Percentiles rank a stretch among this genome's conserved stretches.
Conservation (phyloP, 1,140 invertebrate species). For the Papilio glaucus region DNA sequence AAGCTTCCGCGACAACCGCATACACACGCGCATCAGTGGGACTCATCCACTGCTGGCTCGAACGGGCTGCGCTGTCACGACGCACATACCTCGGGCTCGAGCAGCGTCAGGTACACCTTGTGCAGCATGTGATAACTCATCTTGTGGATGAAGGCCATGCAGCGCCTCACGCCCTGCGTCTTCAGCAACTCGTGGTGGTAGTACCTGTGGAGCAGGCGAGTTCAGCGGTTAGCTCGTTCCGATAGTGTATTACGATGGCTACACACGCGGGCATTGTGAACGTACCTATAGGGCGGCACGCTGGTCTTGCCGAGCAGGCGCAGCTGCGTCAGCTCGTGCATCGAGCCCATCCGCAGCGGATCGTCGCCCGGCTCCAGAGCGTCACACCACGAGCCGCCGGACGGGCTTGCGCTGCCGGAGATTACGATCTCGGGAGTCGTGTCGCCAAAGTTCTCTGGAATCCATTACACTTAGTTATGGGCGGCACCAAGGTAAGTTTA, state of each 20-base stretch:
- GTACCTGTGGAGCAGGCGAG: constrained; percentile 80
- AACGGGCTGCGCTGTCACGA: too few species aligned
- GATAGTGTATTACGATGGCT: too few species aligned
- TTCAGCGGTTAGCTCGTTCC: background rate
- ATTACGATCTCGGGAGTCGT: constrained; percentile 56
- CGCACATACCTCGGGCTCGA: constrained; percentile 81
- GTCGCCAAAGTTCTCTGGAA: constrained; percentile 44
- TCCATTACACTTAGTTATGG: background rate
- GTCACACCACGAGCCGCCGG: constrained; percentile 46
- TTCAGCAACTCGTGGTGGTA: constrained; percentile 95
- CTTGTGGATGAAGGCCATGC: constrained; percentile 89
- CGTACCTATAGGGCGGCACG: constrained; percentile 83
- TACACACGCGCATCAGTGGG: too few species aligned
- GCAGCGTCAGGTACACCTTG: constrained; percentile 88
- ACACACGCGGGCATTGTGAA: background rate
- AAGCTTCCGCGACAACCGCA: too few species aligned
- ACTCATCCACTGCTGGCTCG: too few species aligned
- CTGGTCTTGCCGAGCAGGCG: constrained; percentile 72
- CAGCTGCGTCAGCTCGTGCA: constrained; percentile 68
- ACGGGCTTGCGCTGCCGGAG: constrained; percentile 52
- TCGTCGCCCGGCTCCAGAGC: constrained; percentile 49
- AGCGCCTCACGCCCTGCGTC: constrained; percentile 92
- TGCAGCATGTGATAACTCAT: constrained; percentile 87
- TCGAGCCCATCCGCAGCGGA: constrained; percentile 69
- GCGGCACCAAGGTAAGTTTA: too few species aligned